Evolutionary conservation across 2,113 vertebrate species (phyloP), one percentile per base, ranked within the genome.

Genomic region (Delphinus delphis): DNA sequence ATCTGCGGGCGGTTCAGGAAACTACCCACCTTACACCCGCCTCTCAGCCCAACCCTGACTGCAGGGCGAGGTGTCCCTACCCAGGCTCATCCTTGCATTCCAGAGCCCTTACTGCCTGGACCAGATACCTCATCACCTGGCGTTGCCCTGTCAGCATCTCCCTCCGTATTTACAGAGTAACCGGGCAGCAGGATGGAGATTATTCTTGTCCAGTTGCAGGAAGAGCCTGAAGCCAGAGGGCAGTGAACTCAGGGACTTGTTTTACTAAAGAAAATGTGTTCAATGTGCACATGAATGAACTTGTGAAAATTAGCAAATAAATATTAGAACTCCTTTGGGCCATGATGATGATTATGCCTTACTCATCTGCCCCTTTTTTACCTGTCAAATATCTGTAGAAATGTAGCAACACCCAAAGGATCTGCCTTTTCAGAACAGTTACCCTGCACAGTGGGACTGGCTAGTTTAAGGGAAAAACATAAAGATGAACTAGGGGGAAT

Each of bases 1-100:
- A 7, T n/a, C 15, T 12, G 6, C 28, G 17, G 14, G n/a, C 15
- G 1, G 60, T 25, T 70, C 12, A 33, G 33, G 55, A 28, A 26
- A 8, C 25, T 0, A 8, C 0, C 6, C 23, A 36, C 76, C 14
- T n/a, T 60, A 1, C 3, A 36, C 25, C 8, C 1, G 0, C 14
- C n/a, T 15, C 26, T 25, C 26, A 5, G 41, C 8, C 33, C 41
- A 41, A 23, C 9, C 5, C 5, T 53, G 50, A 53, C n/a, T 11
- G 17, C 25, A 8, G 5, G 0, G 26, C 2, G 5, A 23, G 10
- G 28, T 38, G 15, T 9, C 28, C 8, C 15, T 2, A 15, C 8
- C 44, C 6, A 17, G 9, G 28, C 10, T 31, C n/a, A 31, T 9
- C 44, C 5, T 20, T 31, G 26, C 31, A 20, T 4, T 4, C 9